These are phyloP conservation scores for Pristiophorus japonicus DNA, from an alignment of 2,113 vertebrate genomes.

Conservation along the genomic window DNA sequence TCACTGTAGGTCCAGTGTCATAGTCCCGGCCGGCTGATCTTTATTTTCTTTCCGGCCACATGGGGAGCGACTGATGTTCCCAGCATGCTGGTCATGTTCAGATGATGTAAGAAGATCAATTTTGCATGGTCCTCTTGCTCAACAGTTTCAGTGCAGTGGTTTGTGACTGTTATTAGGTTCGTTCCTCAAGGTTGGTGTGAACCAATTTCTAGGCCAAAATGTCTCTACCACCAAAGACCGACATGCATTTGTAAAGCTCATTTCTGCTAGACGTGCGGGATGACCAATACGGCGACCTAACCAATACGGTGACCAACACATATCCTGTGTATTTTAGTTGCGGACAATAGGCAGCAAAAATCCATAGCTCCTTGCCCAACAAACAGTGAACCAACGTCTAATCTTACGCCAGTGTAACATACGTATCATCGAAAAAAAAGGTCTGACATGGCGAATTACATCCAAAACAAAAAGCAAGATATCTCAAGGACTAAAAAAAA, in stretches of 20 bases:
- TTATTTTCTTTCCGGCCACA: too few species aligned
- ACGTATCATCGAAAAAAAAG: not conserved
- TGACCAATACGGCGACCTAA: not conserved
- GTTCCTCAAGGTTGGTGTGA: too few species aligned
- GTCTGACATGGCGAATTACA: not conserved
- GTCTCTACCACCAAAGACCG: not conserved
- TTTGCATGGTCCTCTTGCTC: too few species aligned
- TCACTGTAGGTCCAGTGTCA: too few species aligned
- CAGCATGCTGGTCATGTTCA: too few species aligned
- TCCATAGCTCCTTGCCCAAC: not conserved
- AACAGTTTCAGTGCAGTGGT: too few species aligned
- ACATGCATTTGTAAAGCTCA: not conserved
- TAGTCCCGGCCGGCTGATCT: too few species aligned
- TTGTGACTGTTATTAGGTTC: too few species aligned
- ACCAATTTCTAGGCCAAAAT: not conserved
- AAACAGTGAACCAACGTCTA: not conserved
- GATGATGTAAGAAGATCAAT: too few species aligned
- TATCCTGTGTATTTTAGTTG: not conserved
- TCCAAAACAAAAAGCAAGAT: not conserved
- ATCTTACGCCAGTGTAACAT: not conserved
- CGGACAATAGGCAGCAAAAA: not conserved
- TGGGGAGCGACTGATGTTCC: too few species aligned
- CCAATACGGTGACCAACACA: not conserved
- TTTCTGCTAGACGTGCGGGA: not conserved
- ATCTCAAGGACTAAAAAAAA: not conserved